Evolutionary conservation across 2,113 vertebrate species (phyloP).

Genomic region (Dinomys branickii): DNA sequence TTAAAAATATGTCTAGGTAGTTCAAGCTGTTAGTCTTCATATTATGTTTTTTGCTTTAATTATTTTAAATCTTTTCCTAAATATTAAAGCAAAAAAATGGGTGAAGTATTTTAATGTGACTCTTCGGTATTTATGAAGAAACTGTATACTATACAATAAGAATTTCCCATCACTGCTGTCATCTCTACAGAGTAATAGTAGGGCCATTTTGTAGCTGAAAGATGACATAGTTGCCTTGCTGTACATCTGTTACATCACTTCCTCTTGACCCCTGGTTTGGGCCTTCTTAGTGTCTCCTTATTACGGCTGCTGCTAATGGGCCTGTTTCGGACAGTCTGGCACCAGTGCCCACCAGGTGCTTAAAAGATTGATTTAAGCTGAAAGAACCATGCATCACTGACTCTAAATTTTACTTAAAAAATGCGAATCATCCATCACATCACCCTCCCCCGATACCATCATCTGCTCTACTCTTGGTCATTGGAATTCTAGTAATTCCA

Average conservation of each 20-base stretch:
- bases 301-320: neutral
- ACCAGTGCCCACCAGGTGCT: neutral
- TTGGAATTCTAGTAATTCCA: conserved; percentile 3
- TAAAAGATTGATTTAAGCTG: neutral
- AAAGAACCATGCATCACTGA: neutral
- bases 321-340: neutral
- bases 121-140: conserved; percentile 57
- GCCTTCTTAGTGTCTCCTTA: neutral
- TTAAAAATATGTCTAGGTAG: neutral
- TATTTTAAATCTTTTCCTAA: neutral
- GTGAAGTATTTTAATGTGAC: neutral
- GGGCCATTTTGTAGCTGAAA: neutral
- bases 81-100: conserved; percentile 46
- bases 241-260: neutral
- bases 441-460: neutral
- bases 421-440: neutral
- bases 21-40: conserved; percentile 11
- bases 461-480: neutral
- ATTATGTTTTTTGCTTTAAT: conserved; percentile 24
- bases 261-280: neutral
- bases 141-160: neutral
- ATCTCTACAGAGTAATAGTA: neutral
- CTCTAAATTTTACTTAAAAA: conserved; percentile 46
- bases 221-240: neutral
- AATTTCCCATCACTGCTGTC: neutral